Conservation (phyloP, 2,888 invertebrate species). For the Lycocerus yunnanus region DNA sequence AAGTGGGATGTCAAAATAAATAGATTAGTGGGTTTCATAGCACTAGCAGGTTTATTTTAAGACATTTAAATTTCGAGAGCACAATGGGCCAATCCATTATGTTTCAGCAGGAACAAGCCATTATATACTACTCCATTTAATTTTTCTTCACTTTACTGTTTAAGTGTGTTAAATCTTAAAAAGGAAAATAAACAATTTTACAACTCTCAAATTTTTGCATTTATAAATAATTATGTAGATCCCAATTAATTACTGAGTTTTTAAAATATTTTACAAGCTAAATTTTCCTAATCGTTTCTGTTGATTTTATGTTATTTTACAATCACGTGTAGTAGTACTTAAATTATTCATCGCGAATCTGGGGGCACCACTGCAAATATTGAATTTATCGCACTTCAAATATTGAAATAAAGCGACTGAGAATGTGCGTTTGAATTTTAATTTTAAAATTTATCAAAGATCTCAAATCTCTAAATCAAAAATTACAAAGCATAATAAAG, state of each 20-base stretch:
- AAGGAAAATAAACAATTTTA: not conserved
- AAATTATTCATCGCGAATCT: not conserved
- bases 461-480: conserved; percentile 48
- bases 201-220: not conserved
- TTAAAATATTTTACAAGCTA: not conserved
- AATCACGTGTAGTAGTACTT: not conserved
- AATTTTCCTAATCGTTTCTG: not conserved
- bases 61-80: not conserved
- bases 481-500: conserved; percentile 53
- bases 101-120: not conserved
- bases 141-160: not conserved
- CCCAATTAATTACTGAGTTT: not conserved
- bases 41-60: not conserved
- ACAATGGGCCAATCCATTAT: not conserved
- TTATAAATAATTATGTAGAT: not conserved
- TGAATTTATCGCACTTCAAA: not conserved
- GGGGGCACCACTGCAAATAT: not conserved
- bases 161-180: not conserved
- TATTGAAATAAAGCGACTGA: not conserved
- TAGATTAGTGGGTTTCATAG: not conserved
- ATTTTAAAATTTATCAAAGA: not conserved
- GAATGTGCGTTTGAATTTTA: not conserved
- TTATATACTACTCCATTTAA: not conserved
- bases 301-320: not conserved
- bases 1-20: not conserved